phyloP scores from a whole-genome alignment of 1,140 invertebrate genomes.

The Drosophila nikananu region DNA sequence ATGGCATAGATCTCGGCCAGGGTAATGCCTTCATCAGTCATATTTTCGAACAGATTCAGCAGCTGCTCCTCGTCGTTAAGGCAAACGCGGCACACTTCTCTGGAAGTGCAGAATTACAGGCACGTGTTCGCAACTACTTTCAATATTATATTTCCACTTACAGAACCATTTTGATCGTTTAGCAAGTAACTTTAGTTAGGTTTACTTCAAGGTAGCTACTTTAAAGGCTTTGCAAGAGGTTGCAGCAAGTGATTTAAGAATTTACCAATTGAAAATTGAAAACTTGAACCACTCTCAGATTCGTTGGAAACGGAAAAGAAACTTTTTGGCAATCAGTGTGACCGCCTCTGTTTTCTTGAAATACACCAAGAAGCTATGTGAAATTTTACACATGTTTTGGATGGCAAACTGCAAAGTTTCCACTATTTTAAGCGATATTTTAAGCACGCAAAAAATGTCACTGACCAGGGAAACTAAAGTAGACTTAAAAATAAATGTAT shows the following conservation, averaged over 20 bases:
- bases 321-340: not conserved
- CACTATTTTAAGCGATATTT: not conserved
- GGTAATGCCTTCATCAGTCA: not conserved
- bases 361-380: not conserved
- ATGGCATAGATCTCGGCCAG: not conserved
- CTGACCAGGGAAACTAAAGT: not conserved
- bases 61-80: rapidly evolving
- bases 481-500: not conserved
- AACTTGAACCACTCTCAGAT: not conserved
- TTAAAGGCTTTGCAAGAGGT: not conserved
- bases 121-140: not conserved
- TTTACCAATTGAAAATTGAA: not conserved
- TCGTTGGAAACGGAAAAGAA: not conserved
- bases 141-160: not conserved
- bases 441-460: not conserved
- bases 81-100: not conserved
- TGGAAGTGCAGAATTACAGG: not conserved
- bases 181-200: not conserved
- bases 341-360: not conserved
- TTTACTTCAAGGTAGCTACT: not conserved
- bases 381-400: not conserved
- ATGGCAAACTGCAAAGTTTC: not conserved
- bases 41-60: not conserved
- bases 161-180: not conserved
- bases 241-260: too few species aligned